These are phyloP conservation scores for Panagrolaimus sp. DNA, from an alignment of 1,140 invertebrate species.

Conservation along the genomic window DNA sequence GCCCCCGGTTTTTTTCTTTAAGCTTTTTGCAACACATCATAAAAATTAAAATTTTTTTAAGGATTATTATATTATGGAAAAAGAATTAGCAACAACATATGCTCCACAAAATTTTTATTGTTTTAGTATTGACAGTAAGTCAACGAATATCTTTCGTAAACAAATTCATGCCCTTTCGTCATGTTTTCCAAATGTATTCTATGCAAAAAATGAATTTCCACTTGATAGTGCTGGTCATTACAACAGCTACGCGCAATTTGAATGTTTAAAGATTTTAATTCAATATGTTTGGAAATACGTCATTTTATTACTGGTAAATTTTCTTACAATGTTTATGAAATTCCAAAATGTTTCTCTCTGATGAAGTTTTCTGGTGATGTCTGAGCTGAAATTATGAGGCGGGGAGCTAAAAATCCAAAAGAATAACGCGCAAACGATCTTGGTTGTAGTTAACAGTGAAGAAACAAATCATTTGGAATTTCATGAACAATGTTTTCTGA, in stretches of 20 bases:
- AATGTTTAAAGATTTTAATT: constrained; percentile 12
- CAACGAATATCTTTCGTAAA: neutral
- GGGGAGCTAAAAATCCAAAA: no score
- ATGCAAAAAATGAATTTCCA: neutral
- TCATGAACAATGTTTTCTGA: neutral
- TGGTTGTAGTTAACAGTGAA: no score
- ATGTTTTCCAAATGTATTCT: constrained; percentile 21
- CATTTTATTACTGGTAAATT: constrained; percentile 17
- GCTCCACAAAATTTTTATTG: constrained; percentile 18
- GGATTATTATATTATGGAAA: constrained; percentile 15
- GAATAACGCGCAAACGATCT: no score
- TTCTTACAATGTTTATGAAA: no score
- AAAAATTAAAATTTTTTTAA: no score
- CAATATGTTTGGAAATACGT: constrained; percentile 16
- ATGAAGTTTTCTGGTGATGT: no score
- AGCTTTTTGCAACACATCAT: no score
- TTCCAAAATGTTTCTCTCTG: no score
- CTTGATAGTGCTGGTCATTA: constrained; percentile 17
- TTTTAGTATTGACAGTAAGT: neutral
- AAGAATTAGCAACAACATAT: constrained; percentile 11
- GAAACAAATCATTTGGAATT: no score
- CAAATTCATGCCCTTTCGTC: neutral
- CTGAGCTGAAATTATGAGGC: no score
- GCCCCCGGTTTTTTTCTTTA: no score
- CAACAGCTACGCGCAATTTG: constrained; percentile 1